phyloP scores from a whole-genome alignment of 2,888 invertebrate species.

The Cynaeus angustus region DNA sequence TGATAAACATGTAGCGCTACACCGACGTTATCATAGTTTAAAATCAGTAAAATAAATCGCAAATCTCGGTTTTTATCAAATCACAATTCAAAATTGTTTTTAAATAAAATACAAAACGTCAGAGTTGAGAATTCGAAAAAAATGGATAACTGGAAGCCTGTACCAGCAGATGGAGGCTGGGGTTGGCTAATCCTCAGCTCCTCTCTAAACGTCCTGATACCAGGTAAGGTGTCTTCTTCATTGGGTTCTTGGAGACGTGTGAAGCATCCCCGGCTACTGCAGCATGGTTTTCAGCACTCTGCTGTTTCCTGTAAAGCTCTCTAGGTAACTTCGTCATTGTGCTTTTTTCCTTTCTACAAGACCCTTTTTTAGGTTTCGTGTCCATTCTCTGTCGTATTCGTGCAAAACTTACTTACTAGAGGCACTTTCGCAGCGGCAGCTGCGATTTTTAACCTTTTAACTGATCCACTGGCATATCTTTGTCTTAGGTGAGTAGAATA shows the following conservation, averaged over 20 bases:
- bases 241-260: conserved; percentile 88
- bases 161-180: conserved; percentile 90
- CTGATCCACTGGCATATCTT: conserved; percentile 84
- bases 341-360: not conserved
- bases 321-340: conserved; percentile 76
- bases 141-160: conserved; percentile 79
- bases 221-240: conserved; percentile 90
- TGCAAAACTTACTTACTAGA: conserved; percentile 86
- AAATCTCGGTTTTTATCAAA: not conserved
- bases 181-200: conserved; percentile 88
- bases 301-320: conserved; percentile 91
- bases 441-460: conserved; percentile 88
- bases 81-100: not conserved
- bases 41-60: not conserved
- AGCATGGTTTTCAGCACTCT: conserved; percentile 89
- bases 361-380: conserved; percentile 81
- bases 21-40: not conserved
- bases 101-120: conserved; percentile 45
- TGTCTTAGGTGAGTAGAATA: conserved; percentile 80
- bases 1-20: not conserved
- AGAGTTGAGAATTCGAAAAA: conserved; percentile 65
- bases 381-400: conserved; percentile 89
- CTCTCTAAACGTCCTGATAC: conserved; percentile 87
- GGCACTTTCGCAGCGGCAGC: conserved; percentile 88
- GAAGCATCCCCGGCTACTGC: conserved; percentile 82